Conservation (phyloP, 2,797 vertebrate species). For the Poeciliopsis infans region DNA sequence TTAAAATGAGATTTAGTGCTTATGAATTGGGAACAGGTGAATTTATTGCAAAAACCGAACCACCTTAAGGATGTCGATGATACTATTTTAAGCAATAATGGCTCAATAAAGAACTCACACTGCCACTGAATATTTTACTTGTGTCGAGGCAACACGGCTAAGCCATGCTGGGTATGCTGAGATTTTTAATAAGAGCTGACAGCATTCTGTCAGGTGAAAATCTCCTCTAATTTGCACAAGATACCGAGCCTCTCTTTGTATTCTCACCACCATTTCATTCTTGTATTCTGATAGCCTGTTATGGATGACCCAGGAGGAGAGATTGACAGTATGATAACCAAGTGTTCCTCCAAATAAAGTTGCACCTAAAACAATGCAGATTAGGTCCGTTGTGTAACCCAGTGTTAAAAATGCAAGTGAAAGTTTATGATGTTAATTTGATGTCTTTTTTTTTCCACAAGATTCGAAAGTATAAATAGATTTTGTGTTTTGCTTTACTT, state of each 20-base stretch:
- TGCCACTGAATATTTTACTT: slow-evolving; percentile 2
- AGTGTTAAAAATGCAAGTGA: too few relatives aligned
- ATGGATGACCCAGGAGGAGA: not conserved
- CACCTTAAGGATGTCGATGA: not conserved
- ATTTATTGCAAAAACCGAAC: not conserved
- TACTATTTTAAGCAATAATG: not conserved
- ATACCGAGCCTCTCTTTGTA: not conserved
- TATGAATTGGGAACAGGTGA: slow-evolving; percentile 1
- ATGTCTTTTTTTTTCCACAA: too few relatives aligned
- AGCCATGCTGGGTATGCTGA: not conserved
- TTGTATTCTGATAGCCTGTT: not conserved
- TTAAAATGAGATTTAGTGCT: not conserved
- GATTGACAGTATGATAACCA: not conserved
- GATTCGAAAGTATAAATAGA: too few relatives aligned
- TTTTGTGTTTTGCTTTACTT: too few relatives aligned
- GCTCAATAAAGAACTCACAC: slow-evolving; percentile 2
- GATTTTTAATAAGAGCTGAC: slow-evolving; percentile 5
- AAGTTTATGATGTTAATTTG: too few relatives aligned
- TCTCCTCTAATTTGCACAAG: not conserved
- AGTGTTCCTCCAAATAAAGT: not conserved
- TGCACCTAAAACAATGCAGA: not conserved
- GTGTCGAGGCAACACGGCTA: not conserved
- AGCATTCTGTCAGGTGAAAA: not conserved
- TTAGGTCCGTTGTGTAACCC: not conserved
- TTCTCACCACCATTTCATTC: not conserved